Evolutionary conservation across 2,113 vertebrate genomes (phyloP), one percentile per base, ranked within the genome.

Genomic region (Melanostigma gelatinosum): DNA sequence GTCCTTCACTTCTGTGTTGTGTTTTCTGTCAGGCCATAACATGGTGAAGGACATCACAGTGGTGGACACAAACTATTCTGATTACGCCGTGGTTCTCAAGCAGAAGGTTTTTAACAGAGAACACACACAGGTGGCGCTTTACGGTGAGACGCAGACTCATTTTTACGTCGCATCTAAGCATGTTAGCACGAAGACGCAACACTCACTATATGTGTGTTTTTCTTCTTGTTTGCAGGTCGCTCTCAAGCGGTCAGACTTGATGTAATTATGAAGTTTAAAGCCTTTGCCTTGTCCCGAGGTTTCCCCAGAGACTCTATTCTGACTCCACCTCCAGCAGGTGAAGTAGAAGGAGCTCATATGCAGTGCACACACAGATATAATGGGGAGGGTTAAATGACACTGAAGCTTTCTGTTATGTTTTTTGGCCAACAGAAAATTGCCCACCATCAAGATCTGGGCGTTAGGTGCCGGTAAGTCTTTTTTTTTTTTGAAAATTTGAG

Each of bases 11-110:
- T 63, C n/a, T 42, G 38, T n/a, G 42, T 24, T 34, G 62, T 27
- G 48, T 36, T 68, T 63, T 66, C 11, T n/a, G 4, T 38, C 79
- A 96, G 95, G 95, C 62, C 92, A 95, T 42, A 87, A 80, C 81
- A 93, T 85, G 60, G 65, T 94, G 72, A 96, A 96, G 88, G 95
- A 96, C 87, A 88, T 96, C 79, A 95, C 94, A 5, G 93, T 96
- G 66, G 93, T 96, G 82, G 93, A 94, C 0, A 95, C 94, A 3
- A 94, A 96, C 85, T 96, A 96, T 85, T 93, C 63, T 2, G 93
- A 95, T 13, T 96, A 94, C 4, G 95, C 95, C 5, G 0, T 96
- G 74, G 94, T 95, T 64, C 85, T 94, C 72, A 96, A 96, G 79
- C 79, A 94, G 92, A 95, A 93, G 89, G 93, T 92, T 34, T 94